Percentiles rank a stretch among this genome's conserved stretches.
phyloP scores from a whole-genome alignment of 2,113 vertebrate genomes.

The Poicephalus meyeri region DNA sequence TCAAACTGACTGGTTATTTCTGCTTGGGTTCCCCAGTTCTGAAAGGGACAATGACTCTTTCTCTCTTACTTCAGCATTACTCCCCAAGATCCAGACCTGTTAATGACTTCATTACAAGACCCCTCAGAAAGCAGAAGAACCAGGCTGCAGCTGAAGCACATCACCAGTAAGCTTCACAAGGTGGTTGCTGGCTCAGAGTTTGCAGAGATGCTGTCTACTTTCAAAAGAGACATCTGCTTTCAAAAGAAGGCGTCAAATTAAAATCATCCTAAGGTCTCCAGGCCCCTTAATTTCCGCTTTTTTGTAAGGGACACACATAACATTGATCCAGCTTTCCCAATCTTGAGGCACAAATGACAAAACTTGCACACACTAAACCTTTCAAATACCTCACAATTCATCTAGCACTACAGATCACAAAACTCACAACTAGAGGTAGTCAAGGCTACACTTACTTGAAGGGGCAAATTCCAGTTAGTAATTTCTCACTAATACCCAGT shows the following conservation, averaged over 20 bases:
- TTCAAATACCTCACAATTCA: neutral
- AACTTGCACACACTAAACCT: neutral
- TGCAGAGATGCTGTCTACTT: neutral
- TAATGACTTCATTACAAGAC: neutral
- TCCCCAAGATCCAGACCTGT: neutral
- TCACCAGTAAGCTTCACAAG: neutral
- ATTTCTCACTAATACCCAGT: neutral
- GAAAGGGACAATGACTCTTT: neutral
- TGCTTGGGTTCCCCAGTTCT: neutral
- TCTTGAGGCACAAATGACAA: neutral
- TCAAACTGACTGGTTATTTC: neutral
- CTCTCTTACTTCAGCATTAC: neutral
- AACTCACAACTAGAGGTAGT: neutral
- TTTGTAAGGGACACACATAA: rapidly evolving
- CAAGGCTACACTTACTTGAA: neutral
- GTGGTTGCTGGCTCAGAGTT: rapidly evolving
- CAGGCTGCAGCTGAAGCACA: neutral
- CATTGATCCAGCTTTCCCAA: neutral
- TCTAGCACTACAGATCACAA: neutral
- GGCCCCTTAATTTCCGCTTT: neutral
- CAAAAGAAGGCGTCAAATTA: neutral
- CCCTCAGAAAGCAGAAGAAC: neutral
- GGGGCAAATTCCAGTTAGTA: neutral
- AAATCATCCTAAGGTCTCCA: neutral
- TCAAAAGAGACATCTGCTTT: neutral